Conservation (phyloP, 2,113 vertebrate species). For the Prolemur simus region DNA sequence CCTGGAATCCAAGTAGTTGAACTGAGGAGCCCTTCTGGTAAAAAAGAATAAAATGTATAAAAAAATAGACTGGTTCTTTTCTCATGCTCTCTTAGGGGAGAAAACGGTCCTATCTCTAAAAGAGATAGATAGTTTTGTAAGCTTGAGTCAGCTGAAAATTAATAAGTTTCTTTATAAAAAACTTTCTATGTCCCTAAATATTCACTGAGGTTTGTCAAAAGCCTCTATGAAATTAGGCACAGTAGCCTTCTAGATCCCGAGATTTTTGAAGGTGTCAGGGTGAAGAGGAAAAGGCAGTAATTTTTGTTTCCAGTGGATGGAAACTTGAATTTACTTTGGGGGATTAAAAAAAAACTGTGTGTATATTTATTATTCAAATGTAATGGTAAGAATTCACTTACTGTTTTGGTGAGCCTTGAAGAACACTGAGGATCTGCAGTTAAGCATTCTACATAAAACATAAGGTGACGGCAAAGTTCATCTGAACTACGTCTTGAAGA, state of each 20-base stretch:
- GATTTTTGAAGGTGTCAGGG: not conserved
- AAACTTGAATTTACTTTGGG: conserved; percentile 5
- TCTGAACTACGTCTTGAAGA: not conserved
- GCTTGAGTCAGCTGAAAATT: not conserved
- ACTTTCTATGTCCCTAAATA: not conserved
- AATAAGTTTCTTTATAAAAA: not conserved
- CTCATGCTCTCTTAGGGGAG: not conserved
- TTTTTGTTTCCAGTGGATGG: not conserved
- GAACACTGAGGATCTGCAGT: not conserved
- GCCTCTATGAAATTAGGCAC: not conserved
- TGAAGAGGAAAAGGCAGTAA: not conserved
- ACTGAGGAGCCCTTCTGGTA: not conserved
- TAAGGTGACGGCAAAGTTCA: not conserved
- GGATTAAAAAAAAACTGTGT: not conserved
- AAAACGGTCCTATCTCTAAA: not conserved
- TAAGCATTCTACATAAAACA: not conserved
- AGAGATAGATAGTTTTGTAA: not conserved
- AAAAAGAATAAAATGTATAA: not conserved
- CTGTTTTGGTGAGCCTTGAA: not conserved
- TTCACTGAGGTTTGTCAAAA: not conserved
- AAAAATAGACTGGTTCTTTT: not conserved
- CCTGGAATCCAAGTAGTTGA: conserved; percentile 21
- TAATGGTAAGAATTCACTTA: not conserved
- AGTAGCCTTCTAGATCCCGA: not conserved
- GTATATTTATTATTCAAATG: not conserved